These are phyloP conservation scores for Sakesphorus luctuosus DNA, from an alignment of 2,113 vertebrate genomes.

Conservation along the genomic window DNA sequence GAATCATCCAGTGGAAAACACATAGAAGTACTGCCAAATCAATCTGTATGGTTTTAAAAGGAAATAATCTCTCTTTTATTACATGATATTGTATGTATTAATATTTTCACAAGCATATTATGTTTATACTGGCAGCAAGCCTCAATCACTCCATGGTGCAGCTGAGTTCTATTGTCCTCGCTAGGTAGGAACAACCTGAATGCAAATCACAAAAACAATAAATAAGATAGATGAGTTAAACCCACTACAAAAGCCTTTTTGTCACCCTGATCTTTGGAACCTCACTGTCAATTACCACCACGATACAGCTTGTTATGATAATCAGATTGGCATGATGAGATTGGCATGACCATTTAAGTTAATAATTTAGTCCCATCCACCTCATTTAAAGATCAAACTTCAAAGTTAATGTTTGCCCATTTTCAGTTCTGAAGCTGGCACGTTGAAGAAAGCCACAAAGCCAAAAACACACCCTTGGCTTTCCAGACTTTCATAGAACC, in stretches of 20 bases:
- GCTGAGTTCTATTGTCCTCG: neutral
- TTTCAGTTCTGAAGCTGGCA: neutral
- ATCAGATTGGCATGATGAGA: neutral
- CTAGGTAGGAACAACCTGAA: neutral
- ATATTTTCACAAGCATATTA: neutral
- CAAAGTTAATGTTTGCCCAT: neutral
- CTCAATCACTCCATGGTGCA: neutral
- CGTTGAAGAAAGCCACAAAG: accelerated
- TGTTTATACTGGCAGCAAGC: neutral
- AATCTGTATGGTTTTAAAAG: neutral
- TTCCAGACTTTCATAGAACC: neutral
- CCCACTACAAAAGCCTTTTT: neutral
- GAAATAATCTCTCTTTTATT: neutral
- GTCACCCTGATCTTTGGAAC: constrained; percentile 32
- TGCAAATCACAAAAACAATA: neutral
- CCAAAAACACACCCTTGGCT: neutral
- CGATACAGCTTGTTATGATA: neutral
- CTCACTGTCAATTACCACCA: neutral
- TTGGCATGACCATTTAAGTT: constrained; percentile 27
- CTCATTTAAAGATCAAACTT: constrained; percentile 44
- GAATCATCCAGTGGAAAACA: neutral
- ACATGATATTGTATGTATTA: neutral
- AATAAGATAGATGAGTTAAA: neutral
- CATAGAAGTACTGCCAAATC: neutral
- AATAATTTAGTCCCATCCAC: constrained; percentile 55